Conservation (phyloP, 2,888 invertebrate genomes). For the Mimas tiliae region DNA sequence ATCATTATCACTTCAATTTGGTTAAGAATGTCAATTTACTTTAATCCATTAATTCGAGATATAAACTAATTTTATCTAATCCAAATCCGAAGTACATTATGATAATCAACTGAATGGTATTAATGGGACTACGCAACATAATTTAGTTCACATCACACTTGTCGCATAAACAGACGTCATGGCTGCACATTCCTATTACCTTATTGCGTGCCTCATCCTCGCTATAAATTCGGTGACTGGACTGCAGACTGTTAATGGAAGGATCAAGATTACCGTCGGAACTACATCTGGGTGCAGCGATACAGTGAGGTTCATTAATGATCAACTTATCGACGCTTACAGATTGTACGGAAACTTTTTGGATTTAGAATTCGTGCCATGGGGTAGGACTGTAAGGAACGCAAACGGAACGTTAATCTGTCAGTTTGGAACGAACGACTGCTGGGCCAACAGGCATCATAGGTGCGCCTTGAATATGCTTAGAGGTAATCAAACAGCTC, state of each 20-base stretch:
- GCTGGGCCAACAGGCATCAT: constrained; percentile 74
- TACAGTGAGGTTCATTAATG: constrained; percentile 59
- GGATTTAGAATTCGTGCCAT: constrained; percentile 72
- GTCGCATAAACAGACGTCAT: constrained; percentile 41
- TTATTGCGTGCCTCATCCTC: constrained; percentile 38
- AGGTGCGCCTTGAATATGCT: constrained; percentile 66
- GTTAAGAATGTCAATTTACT: background rate
- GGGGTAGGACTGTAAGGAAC: constrained; percentile 66
- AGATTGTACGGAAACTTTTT: constrained; percentile 59
- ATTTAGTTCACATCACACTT: constrained; percentile 38
- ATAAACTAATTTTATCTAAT: background rate
- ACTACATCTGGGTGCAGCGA: constrained; percentile 69
- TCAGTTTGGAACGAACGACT: constrained; percentile 62
- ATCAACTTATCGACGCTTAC: constrained; percentile 58
- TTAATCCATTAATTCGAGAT: constrained; percentile 7
- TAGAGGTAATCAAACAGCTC: constrained; percentile 57
- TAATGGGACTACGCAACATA: constrained; percentile 18
- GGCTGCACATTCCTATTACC: constrained; percentile 38
- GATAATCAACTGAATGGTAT: constrained; percentile 33
- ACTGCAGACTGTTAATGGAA: constrained; percentile 60
- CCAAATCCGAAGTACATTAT: constrained; percentile 25
- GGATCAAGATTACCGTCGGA: constrained; percentile 62
- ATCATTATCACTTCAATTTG: background rate
- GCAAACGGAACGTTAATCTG: constrained; percentile 55
- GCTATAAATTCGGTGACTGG: constrained; percentile 36